Base-by-base conservation (phyloP, 2,113 vertebrate genomes). In the Plectropomus leopardus region DNA sequence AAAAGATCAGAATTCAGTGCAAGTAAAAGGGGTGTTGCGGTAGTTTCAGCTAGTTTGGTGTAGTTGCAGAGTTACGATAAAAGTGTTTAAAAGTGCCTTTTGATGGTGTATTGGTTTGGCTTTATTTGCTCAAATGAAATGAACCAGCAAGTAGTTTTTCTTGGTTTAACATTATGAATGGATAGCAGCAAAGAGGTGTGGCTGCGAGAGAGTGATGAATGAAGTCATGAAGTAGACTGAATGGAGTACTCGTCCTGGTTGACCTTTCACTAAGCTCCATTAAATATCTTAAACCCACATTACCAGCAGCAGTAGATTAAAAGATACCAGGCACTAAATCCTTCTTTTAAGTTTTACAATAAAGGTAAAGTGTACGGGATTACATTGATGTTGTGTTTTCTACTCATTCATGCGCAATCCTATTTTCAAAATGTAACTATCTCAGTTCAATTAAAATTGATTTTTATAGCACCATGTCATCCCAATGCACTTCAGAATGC, bases 221-320 rank as follows among this genome's bases (percentile, higher is more conserved):
- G n/a, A 81, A 71, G 26, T 48, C 50, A 51, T 3, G 0, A 13
- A 3, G 10, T 17, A 42, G 72, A 26, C 21, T 83, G 58, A 78
- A 80, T 76, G 47, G 73, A 60, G 28, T 45, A 28, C 77, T 82
- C 58, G 28, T 74, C 36, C 24, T 54, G 69, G 61, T 50, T 84
- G 78, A 87, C 72, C 83, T 71, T 60, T 58, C 40, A 16, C 59
- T 75, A 73, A 83, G 48, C 73, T 30, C 72, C 57, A 26, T 80
- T 72, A 84, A 84, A 68, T 70, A 72, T 81, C 81, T 72, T 85
- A 73, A 80, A 32, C 73, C 70, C 47, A 83, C 82, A 23, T 85
- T 71, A 71, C 10, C 40, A 59, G 30, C 28, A 26, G 17, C 45
- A 16, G 59, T 54, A 60, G 76, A 81, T 72, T 63, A 72, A 73